Conservation (phyloP, 1,140 invertebrate species). For the Telenomus remus region DNA sequence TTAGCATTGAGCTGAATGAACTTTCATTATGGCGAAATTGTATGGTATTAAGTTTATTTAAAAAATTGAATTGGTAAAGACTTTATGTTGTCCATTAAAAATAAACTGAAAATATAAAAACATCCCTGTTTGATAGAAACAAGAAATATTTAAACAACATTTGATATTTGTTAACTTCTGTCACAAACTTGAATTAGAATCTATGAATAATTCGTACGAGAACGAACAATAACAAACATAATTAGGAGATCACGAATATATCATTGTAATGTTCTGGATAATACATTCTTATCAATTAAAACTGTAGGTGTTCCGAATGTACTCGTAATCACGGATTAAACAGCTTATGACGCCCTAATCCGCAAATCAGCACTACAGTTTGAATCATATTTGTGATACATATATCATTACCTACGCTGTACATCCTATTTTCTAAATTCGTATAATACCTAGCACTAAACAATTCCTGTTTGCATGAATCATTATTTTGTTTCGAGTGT, state of each 20-base stretch:
- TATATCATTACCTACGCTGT: conserved; percentile 13
- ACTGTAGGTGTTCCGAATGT: conserved; percentile 19
- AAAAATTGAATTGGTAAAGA: too few relatives aligned
- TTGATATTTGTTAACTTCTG: too few relatives aligned
- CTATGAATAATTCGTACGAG: too few relatives aligned
- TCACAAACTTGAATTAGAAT: too few relatives aligned
- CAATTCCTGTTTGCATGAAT: conserved; percentile 17
- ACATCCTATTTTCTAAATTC: conserved; percentile 19
- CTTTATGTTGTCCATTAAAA: too few relatives aligned
- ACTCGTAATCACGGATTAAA: conserved; percentile 28
- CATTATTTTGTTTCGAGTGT: conserved; percentile 19
- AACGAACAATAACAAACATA: neutral
- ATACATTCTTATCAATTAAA: conserved; percentile 33
- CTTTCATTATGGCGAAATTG: too few relatives aligned
- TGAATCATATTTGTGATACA: conserved; percentile 19
- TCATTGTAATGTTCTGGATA: conserved; percentile 10
- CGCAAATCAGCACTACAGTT: conserved; percentile 23
- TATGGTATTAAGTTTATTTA: too few relatives aligned
- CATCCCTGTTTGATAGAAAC: too few relatives aligned
- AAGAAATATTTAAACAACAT: too few relatives aligned
- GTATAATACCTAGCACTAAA: conserved; percentile 15
- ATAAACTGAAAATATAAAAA: too few relatives aligned
- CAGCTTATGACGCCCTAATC: conserved; percentile 24
- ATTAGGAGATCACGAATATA: neutral
- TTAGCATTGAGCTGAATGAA: too few relatives aligned